Percentiles rank a stretch among this genome's conserved stretches.
These are phyloP conservation scores for Scaptomyza tumidula DNA, from an alignment of 2,888 invertebrate genomes.

Conservation along the genomic window DNA sequence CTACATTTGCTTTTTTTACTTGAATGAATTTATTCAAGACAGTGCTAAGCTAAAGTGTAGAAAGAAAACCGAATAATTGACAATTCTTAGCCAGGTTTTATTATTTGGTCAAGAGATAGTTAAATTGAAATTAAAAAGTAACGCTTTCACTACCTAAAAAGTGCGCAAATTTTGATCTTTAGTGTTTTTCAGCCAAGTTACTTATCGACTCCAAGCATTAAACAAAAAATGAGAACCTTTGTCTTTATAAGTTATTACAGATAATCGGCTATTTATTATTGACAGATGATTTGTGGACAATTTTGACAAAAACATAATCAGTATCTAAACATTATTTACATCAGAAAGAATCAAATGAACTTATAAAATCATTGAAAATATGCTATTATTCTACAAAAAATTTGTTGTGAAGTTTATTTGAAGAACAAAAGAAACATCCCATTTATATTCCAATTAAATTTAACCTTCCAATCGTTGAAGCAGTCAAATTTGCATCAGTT, in stretches of 20 bases:
- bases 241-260: background rate
- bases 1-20: constrained; percentile 19
- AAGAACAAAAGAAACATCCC: background rate
- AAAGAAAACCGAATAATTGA: background rate
- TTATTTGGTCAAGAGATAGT: background rate
- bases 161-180: background rate
- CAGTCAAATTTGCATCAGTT: background rate
- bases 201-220: background rate
- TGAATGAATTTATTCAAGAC: constrained; percentile 51
- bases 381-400: background rate
- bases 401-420: background rate
- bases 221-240: too few relatives aligned
- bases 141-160: background rate
- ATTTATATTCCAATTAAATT: background rate
- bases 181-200: background rate
- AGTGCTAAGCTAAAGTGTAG: background rate
- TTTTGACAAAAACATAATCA: background rate
- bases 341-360: background rate
- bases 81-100: background rate
- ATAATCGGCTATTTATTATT: background rate
- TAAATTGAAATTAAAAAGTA: background rate
- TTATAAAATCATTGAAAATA: background rate
- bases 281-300: background rate
- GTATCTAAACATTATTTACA: background rate
- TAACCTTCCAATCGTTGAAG: background rate